phyloP scores from a whole-genome alignment of 2,113 vertebrate genomes.

The Pavo muticus region DNA sequence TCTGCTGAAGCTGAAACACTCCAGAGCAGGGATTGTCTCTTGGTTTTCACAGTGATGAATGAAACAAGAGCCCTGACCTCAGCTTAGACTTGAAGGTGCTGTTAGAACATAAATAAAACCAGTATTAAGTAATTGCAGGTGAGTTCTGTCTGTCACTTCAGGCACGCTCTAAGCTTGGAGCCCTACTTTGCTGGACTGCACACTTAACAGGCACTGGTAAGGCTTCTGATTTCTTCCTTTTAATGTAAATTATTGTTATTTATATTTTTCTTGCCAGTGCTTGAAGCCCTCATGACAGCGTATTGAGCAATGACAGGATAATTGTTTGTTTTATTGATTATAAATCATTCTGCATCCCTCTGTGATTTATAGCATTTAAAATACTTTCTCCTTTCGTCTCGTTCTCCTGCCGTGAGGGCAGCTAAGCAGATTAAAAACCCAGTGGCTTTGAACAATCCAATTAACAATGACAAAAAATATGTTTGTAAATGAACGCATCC shows the following conservation, averaged over 20 bases:
- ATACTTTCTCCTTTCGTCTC: slow-evolving; percentile 48
- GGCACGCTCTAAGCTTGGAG: not conserved
- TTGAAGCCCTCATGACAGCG: slow-evolving; percentile 42
- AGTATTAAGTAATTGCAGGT: not conserved
- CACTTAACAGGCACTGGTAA: not conserved
- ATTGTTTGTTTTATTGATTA: slow-evolving; percentile 79
- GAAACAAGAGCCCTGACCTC: not conserved
- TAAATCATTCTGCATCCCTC: slow-evolving; percentile 59
- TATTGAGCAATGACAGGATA: slow-evolving; percentile 72
- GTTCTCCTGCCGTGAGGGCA: not conserved
- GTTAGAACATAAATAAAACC: not conserved
- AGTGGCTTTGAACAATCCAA: slow-evolving; percentile 56
- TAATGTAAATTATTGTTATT: slow-evolving; percentile 24
- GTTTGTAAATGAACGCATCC: slow-evolving; percentile 27
- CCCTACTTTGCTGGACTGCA: not conserved
- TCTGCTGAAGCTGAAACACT: not conserved
- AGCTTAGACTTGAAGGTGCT: not conserved
- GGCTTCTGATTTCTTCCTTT: not conserved
- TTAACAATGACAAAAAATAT: slow-evolving; percentile 32
- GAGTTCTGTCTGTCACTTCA: not conserved
- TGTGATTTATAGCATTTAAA: slow-evolving; percentile 65
- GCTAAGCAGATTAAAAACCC: slow-evolving; percentile 59
- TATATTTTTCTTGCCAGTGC: not conserved
- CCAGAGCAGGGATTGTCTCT: not conserved
- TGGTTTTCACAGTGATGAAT: not conserved